Conservation (phyloP, 2,113 vertebrate genomes). For the Ictalurus punctatus region DNA sequence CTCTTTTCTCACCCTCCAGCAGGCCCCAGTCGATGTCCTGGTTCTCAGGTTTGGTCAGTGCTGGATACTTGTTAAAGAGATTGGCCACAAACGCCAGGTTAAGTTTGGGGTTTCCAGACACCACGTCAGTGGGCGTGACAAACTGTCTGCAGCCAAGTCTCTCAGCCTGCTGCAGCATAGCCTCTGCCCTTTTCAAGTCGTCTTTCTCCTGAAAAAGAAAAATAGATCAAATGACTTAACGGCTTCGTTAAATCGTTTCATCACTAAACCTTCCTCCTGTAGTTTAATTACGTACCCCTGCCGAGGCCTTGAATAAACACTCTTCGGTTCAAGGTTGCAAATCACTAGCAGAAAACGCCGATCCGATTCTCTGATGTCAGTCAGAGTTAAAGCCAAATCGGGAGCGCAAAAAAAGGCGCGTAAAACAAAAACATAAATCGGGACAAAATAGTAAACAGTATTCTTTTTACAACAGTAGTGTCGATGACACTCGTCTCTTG, state of each 20-base stretch:
- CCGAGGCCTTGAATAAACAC: background rate
- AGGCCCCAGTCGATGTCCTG: slow-evolving; percentile 89
- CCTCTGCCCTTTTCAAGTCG: slow-evolving; percentile 82
- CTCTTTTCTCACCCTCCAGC: slow-evolving; percentile 78
- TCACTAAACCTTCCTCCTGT: background rate
- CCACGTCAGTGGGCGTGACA: slow-evolving; percentile 86
- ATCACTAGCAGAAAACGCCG: background rate
- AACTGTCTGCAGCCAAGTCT: slow-evolving; percentile 90
- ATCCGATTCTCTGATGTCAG: background rate
- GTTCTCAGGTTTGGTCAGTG: slow-evolving; percentile 90
- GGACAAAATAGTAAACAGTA: background rate
- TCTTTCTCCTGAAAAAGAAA: slow-evolving; percentile 81
- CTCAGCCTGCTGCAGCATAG: slow-evolving; percentile 89
- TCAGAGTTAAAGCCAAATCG: background rate
- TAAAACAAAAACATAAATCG: background rate
- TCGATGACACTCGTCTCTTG: background rate
- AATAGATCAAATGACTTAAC: background rate
- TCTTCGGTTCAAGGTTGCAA: background rate
- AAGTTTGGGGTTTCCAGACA: slow-evolving; percentile 90
- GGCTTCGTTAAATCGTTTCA: no score
- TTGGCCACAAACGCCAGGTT: slow-evolving; percentile 97
- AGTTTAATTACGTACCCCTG: background rate
- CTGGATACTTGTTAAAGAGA: slow-evolving; percentile 95
- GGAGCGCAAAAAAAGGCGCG: slow-evolving; percentile 8
- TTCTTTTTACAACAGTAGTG: background rate